Percentiles rank a stretch among this genome's conserved stretches.
These are phyloP conservation scores for Lepus americanus DNA, from an alignment of 2,113 vertebrate genomes.

Conservation along the genomic window DNA sequence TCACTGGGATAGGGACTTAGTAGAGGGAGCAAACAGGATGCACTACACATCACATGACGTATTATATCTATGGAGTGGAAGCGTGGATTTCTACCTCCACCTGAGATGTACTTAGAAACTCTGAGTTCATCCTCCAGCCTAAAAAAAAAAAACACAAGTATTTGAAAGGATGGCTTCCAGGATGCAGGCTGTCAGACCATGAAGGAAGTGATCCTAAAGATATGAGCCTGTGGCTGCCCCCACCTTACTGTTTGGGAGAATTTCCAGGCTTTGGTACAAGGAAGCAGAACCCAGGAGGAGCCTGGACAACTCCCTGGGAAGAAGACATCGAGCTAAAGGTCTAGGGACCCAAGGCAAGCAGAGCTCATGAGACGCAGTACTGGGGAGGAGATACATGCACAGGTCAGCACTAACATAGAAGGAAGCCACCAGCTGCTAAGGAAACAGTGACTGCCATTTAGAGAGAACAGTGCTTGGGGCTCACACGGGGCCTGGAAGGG, in stretches of 20 bases:
- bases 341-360: neutral
- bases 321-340: neutral
- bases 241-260: neutral
- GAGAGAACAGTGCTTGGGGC: neutral
- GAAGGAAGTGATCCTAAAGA: neutral
- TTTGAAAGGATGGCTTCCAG: constrained; percentile 13
- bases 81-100: neutral
- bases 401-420: neutral
- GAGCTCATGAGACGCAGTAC: neutral
- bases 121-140: neutral
- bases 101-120: neutral
- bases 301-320: neutral
- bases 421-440: neutral
- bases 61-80: neutral
- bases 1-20: neutral
- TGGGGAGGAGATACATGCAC: neutral
- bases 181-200: neutral
- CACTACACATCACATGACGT: neutral
- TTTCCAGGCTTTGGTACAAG: neutral
- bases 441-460: neutral
- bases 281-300: neutral
- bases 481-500: fast-evolving
- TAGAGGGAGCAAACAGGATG: fast-evolving
- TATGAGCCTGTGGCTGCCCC: neutral
- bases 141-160: neutral